Evolutionary conservation across 2,888 invertebrate genomes (phyloP), one percentile per base, ranked within the genome.

Genomic region (Gryllus longicercus): DNA sequence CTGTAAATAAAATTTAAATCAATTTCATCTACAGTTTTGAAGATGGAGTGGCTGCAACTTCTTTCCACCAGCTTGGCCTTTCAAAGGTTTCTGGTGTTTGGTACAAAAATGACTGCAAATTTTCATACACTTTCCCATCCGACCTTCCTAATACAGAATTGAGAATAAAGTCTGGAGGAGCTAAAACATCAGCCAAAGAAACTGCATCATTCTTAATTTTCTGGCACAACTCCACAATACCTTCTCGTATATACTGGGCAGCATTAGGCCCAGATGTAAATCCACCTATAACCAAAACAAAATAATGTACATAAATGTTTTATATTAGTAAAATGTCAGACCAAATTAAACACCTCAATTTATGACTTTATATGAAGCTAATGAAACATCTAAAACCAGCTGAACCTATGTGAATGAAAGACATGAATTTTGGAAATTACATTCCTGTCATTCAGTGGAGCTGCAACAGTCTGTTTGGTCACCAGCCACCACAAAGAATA

Each of bases 11-110:
- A 38, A 38, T 38, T 38, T 8, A 38, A 38, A 38, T 8, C 38
- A 38, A 8, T 38, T 38, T 38, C 38, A 63, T n/a, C n/a, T 63
- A 63, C 14, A 63, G 63, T 63, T 63, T 63, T 16, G 63, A 63
- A 63, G n/a, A n/a, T 18, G 63, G 63, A 63, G 14, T 89, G 88
- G 5, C 14, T n/a, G 91, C 89, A 10, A 93, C 91, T 84, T 94
- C 93, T 63, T 89, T 88, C 95, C 95, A 95, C 95, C 95, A 95
- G 18, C 86, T 84, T 0, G 95, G 93, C n/a, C 94, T 89, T 80
- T 91, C 88, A 85, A 94, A 88, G 0, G 91, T 90, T 16, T 91
- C 91, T 0, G 93, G 91, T 83, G 90, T 89, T 75, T 91, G 90
- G 85, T 91, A 89, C 83, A 95, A 89, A 38, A 90, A 88, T 78